Evolutionary conservation across 2,888 invertebrate species (phyloP), one percentile per base, ranked within the genome.

Genomic region (Watsonalla binaria): DNA sequence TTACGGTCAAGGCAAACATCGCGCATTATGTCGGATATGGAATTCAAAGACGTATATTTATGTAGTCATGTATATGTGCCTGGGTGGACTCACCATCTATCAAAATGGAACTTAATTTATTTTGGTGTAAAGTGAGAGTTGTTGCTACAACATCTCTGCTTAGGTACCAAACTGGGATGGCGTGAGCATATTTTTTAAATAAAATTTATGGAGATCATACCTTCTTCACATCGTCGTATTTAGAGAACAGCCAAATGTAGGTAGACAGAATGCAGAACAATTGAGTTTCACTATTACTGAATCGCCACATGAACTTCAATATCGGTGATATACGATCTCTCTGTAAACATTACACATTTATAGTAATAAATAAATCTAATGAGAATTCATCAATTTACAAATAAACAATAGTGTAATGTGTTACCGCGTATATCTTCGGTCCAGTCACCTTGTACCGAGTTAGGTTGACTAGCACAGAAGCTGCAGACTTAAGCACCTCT

Each of bases 261-360:
- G 95, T 94, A 51, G 93, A 92, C 35, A 95, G 75, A 33, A 92
- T 92, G 63, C 93, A 93, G 66, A 94, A 94, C 52, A 94, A 79
- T 47, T 91, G 88, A 6, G 90, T 88, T 66, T 95, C 94, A 66
- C 93, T 94, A 68, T 93, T 93, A 69, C 94, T 94, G 84, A 93
- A 94, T 54, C 94, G 92, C 76, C 92, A 82, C 90, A 95, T 90
- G 72, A 94, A 92, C 66, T 92, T 93, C 46, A 95, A 80, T 49
- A 95, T 84, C 1, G 91, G 91, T 34, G 92, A 85, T 15, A 95
- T 90, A 51, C 92, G 91, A 45, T 93, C 86, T 62, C 92, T 92
- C 90, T 92, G 77, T 5, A 82, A 83, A 62, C 52, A 57, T 61
- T 65, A 61, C 45, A 53, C 33, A 13, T 11, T 33, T 53, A 46